These are phyloP conservation scores for Gymnothorax javanicus DNA, from an alignment of 2,797 vertebrate species.

Conservation along the genomic window DNA sequence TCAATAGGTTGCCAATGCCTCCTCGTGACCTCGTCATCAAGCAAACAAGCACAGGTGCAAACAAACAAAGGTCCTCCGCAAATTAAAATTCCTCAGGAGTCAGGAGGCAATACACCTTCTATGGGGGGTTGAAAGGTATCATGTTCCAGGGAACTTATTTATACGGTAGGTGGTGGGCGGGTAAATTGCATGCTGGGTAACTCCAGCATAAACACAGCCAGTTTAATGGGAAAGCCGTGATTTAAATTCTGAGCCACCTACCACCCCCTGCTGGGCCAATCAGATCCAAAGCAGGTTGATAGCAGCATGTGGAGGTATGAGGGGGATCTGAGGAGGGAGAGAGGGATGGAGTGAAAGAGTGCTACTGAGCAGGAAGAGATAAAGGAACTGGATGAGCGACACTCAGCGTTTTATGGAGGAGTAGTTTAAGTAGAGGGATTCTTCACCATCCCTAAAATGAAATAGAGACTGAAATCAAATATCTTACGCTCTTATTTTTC, in stretches of 20 bases:
- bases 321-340: neutral
- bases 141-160: neutral
- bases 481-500: too few relatives aligned
- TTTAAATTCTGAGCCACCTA: neutral
- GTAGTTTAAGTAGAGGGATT: neutral
- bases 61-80: neutral
- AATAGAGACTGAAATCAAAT: too few relatives aligned
- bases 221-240: neutral
- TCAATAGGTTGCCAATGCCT: neutral
- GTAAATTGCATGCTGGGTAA: neutral
- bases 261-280: neutral
- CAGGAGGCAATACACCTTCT: neutral
- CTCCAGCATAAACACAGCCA: neutral
- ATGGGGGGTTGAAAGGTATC: neutral
- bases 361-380: neutral
- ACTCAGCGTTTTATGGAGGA: neutral
- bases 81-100: neutral
- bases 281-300: neutral
- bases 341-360: neutral
- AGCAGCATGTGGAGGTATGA: neutral
- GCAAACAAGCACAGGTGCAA: neutral
- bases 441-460: too few relatives aligned
- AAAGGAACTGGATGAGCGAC: neutral
- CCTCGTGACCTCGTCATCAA: neutral
- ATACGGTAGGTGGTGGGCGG: neutral